Evolutionary conservation across 2,797 vertebrate genomes (phyloP).

Genomic region (Semaprochilodus insignis): DNA sequence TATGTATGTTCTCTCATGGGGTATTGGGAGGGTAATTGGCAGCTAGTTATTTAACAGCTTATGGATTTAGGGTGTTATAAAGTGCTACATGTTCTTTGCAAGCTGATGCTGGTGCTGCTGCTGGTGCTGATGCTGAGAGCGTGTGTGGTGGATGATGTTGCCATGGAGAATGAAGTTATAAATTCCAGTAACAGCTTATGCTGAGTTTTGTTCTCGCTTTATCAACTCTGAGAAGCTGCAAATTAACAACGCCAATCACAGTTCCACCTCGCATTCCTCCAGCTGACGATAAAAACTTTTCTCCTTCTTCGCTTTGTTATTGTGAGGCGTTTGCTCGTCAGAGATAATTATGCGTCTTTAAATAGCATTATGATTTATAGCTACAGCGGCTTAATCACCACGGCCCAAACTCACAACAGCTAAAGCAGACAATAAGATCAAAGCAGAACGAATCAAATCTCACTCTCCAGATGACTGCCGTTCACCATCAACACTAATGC

Average conservation of each 20-base stretch:
- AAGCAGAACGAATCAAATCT: not conserved
- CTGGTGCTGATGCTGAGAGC: constrained; percentile 5
- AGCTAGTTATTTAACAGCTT: too few species aligned
- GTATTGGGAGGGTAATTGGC: too few species aligned
- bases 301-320: not conserved
- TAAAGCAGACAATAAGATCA: not conserved
- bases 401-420: not conserved
- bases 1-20: too few species aligned
- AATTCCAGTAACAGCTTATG: constrained; percentile 35
- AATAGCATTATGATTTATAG: not conserved
- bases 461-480: not conserved
- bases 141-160: constrained; percentile 31
- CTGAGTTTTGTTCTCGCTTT: constrained; percentile 31
- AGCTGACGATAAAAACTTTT: not conserved
- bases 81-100: not conserved
- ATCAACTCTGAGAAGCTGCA: constrained; percentile 17
- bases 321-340: not conserved
- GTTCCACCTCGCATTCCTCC: not conserved
- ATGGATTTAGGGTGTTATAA: not conserved
- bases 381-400: not conserved
- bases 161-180: constrained; percentile 48
- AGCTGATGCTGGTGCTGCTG: too few species aligned
- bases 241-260: constrained; percentile 12
- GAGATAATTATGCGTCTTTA: not conserved
- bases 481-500: too few species aligned